Evolutionary conservation across 2,113 vertebrate genomes (phyloP).

Genomic region (Corythaeola cristata): DNA sequence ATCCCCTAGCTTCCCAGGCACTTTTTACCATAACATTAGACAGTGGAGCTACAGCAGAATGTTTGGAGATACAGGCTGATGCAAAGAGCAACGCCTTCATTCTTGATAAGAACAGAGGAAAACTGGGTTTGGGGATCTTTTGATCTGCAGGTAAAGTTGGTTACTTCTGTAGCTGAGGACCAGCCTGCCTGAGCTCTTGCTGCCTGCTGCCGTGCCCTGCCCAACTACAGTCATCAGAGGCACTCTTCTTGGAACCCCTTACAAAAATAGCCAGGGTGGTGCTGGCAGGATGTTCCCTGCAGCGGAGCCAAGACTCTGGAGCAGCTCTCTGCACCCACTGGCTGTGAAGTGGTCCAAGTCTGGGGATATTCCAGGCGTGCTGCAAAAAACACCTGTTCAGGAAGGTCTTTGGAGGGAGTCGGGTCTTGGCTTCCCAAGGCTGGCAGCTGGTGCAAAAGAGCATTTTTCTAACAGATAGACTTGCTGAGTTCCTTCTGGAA

Average conservation of each 20-base stretch:
- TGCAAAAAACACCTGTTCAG: background rate
- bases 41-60: background rate
- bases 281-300: background rate
- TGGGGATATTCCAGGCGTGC: background rate
- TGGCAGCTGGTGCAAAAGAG: slow-evolving; percentile 21
- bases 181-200: background rate
- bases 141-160: background rate
- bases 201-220: background rate
- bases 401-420: background rate
- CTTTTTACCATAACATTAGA: background rate
- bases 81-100: background rate
- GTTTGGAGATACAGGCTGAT: background rate
- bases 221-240: background rate
- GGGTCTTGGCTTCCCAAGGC: background rate
- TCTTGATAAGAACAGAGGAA: background rate
- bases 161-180: background rate
- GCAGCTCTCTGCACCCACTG: background rate
- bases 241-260: background rate
- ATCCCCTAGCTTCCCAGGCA: background rate
- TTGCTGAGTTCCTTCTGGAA: slow-evolving; percentile 18
- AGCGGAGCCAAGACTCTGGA: background rate
- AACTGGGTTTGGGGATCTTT: background rate
- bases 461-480: background rate
- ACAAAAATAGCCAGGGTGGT: background rate
- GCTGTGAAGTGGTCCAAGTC: background rate